phyloP scores from a whole-genome alignment of 2,113 vertebrate genomes.

The Carassius gibelio region DNA sequence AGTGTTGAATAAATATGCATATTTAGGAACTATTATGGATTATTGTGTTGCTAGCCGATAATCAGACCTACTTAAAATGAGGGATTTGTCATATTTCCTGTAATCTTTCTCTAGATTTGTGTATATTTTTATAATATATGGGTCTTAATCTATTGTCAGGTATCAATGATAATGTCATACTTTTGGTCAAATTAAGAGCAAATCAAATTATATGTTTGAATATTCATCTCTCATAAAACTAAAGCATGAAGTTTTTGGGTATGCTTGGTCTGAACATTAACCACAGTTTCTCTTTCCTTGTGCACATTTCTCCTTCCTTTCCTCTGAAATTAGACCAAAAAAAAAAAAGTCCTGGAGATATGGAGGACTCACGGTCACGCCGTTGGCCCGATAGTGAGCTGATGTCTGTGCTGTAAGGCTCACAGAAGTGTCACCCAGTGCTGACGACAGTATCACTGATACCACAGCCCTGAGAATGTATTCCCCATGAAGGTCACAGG shows the following conservation, averaged over 20 bases:
- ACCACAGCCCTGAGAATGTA: slow-evolving; percentile 40
- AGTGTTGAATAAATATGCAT: background rate
- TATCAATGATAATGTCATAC: background rate
- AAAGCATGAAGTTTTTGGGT: background rate
- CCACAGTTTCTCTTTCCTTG: background rate
- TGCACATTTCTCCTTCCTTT: background rate
- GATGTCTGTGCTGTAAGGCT: background rate
- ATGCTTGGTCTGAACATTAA: background rate
- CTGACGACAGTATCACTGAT: slow-evolving; percentile 40
- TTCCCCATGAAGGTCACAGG: slow-evolving; percentile 67
- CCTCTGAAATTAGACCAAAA: background rate
- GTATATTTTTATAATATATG: background rate
- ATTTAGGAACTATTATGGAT: background rate
- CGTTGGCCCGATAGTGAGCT: background rate
- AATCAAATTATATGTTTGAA: background rate
- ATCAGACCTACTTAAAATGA: no score
- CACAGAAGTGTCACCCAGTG: slow-evolving; percentile 25
- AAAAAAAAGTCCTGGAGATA: slow-evolving; percentile 3
- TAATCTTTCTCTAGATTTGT: background rate
- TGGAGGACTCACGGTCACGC: background rate
- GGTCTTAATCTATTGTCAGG: background rate
- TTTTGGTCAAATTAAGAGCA: background rate
- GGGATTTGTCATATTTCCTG: background rate
- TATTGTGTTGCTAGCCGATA: background rate
- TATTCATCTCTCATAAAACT: background rate